Evolutionary conservation across 1,140 invertebrate species (phyloP), one percentile per base, ranked within the genome.

Genomic region (Campoletis sonorensis): DNA sequence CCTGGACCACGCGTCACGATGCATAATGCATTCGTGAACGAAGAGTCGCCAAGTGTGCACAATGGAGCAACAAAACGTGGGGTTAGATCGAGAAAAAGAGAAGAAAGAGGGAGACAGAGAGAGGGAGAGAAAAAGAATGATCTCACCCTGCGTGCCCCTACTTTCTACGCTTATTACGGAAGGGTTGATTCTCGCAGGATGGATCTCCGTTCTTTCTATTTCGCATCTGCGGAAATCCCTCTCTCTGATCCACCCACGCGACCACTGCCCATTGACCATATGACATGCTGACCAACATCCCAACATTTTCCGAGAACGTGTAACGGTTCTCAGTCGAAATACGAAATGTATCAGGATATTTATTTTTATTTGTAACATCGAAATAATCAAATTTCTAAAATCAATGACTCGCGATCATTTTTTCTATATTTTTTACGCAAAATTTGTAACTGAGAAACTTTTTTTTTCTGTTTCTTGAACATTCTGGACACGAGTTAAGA

Each of bases 271-370:
- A 89, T 90, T 90, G 89, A 90, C 91, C 91, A 92, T 90, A 91
- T 92, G 91, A 92, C 91, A 91, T 88, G 91, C 91, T 92, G 91
- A 92, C 91, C 91, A 92, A 92, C 87, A 91, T 92, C 80, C 79
- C 79, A 77, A 79, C 80, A 64, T 86, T 87, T 85, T 82, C 45
- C 68, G 40, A 71, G 83, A 84, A 82, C 75, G 83, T 85, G 79
- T 70, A 84, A 80, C 73, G 68, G 85, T 83, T 86, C 85, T 89
- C 88, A 87, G 88, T 81, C 68, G 15, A 64, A 11, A 33, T 45
- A 23, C n/a, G 26, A 49, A 13, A 73, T 2, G n/a, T 49, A 21
- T 71, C 40, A 45, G 2, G 40, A 4, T 45, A 45, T 45, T 45
- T 45, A 1, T 0, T 45, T 10, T 10, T 13, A 11, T 45, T 13